Evolutionary conservation across 2,888 invertebrate genomes (phyloP).

Genomic region (Aphodius sticticus): DNA sequence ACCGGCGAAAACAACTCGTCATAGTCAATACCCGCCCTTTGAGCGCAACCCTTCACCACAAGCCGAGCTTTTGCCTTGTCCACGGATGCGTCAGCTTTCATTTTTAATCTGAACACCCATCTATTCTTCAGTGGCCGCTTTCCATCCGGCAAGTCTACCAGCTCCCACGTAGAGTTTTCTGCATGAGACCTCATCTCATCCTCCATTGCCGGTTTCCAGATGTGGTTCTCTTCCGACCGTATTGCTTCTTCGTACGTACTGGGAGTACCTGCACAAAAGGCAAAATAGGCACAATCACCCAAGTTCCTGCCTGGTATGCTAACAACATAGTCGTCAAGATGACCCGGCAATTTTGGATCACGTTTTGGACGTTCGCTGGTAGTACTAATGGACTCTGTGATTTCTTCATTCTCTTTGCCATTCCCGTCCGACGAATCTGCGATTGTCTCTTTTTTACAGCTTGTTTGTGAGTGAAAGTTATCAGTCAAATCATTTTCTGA

Average conservation of each 20-base stretch:
- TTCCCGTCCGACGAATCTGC: not conserved
- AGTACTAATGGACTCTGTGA: not conserved
- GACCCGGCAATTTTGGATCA: not conserved
- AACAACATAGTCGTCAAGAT: not conserved
- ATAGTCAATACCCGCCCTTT: constrained; percentile 14
- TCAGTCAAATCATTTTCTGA: not conserved
- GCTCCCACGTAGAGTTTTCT: constrained; percentile 48
- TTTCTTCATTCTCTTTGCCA: not conserved
- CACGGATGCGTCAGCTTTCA: constrained; percentile 45
- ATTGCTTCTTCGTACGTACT: constrained; percentile 19
- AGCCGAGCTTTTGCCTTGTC: constrained; percentile 29
- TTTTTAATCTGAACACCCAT: constrained; percentile 49
- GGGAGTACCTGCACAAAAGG: constrained; percentile 6
- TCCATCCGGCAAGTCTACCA: constrained; percentile 43
- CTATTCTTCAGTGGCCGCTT: constrained; percentile 44
- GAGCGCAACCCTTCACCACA: constrained; percentile 42
- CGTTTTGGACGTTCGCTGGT: not conserved
- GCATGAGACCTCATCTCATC: constrained; percentile 47
- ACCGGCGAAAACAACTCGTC: not conserved
- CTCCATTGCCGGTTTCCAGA: constrained; percentile 40
- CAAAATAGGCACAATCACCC: not conserved
- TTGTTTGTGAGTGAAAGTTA: not conserved
- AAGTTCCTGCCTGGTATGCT: constrained; percentile 4
- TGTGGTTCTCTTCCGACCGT: constrained; percentile 21
- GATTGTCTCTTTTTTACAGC: not conserved